phyloP scores from a whole-genome alignment of 1,140 invertebrate species.

The Chlorops oryzae region DNA sequence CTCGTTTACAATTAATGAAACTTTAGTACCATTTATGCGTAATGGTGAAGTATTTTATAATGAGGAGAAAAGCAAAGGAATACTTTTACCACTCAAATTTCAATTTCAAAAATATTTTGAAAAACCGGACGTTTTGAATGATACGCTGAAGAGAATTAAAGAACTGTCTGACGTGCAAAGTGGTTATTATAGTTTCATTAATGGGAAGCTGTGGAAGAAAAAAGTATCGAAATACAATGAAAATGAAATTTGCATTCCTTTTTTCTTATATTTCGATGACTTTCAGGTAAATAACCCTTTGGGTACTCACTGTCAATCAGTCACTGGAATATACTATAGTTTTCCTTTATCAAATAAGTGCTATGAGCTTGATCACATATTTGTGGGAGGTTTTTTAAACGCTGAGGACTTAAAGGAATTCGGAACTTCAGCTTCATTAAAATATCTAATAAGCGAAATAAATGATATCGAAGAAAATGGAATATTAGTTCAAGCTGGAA shows the following conservation, averaged over 20 bases:
- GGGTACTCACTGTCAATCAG: slow-evolving; percentile 30
- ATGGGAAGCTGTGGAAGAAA: not conserved
- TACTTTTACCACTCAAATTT: slow-evolving; percentile 15
- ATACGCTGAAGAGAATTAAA: not conserved
- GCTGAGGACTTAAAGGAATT: slow-evolving; percentile 25
- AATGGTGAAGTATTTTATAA: slow-evolving; percentile 6
- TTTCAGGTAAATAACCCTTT: slow-evolving; percentile 36
- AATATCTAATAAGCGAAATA: slow-evolving; percentile 28
- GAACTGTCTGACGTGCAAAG: not conserved
- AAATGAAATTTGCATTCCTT: not conserved
- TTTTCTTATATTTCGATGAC: slow-evolving; percentile 4
- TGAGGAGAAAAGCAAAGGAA: slow-evolving; percentile 7
- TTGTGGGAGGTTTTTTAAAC: slow-evolving; percentile 28
- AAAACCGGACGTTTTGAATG: not conserved
- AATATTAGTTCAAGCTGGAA: slow-evolving; percentile 20
- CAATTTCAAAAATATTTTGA: slow-evolving; percentile 16
- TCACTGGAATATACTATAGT: slow-evolving; percentile 31
- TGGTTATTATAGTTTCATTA: not conserved
- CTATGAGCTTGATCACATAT: slow-evolving; percentile 31
- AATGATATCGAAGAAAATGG: slow-evolving; percentile 24
- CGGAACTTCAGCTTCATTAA: slow-evolving; percentile 24
- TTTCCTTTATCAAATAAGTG: slow-evolving; percentile 24
- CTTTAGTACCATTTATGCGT: slow-evolving; percentile 1
- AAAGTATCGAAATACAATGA: not conserved
- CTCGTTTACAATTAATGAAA: slow-evolving; percentile 5